Evolutionary conservation across 2,888 invertebrate species (phyloP), one percentile per base, ranked within the genome.

Genomic region (Diadegma fenestrale): DNA sequence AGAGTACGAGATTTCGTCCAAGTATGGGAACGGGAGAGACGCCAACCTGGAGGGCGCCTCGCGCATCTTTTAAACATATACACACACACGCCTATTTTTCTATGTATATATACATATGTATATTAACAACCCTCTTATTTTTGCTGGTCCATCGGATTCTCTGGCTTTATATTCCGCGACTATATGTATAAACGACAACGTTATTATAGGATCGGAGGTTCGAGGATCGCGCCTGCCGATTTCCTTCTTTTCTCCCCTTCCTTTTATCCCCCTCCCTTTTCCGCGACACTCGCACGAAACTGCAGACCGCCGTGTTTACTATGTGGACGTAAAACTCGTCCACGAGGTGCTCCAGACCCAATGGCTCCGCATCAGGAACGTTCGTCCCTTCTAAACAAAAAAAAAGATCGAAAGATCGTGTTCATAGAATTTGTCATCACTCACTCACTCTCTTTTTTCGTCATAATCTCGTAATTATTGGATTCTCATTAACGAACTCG

Each of bases 31-130:
- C 87, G 87, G 86, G 80, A 87, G 86, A 87, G 88, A 88, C 89
- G 91, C 91, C 91, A 90, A 90, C 83, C 88, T 68, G 87, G 88
- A 87, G 88, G 88, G 87, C 88, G 89, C 88, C 89, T 77, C 80
- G 79, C 82, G 77, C 80, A 69, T 19, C 68, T 64, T 82, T 30
- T 14, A 69, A 45, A 78, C 30, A 66, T 26, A 54, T 68, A 63
- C 17, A 66, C 14, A 41, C 26, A 51, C 33, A 51, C 22, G 33
- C 33, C 12, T 45, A 45, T 45, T 45, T 45, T n/a, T 75, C 43
- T 33, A 41, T 58, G 14, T 58, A 68, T 2, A 33, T 51, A 71
- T 71, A 33, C 22, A 43, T 68, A 58, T 41, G 37, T 64, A 64
- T 78, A 78, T 69, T 58, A 69, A 26, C 51, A 68, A 51, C 73